Base-by-base conservation (phyloP, 2,888 invertebrate genomes). In the Drosophila anceps region DNA sequence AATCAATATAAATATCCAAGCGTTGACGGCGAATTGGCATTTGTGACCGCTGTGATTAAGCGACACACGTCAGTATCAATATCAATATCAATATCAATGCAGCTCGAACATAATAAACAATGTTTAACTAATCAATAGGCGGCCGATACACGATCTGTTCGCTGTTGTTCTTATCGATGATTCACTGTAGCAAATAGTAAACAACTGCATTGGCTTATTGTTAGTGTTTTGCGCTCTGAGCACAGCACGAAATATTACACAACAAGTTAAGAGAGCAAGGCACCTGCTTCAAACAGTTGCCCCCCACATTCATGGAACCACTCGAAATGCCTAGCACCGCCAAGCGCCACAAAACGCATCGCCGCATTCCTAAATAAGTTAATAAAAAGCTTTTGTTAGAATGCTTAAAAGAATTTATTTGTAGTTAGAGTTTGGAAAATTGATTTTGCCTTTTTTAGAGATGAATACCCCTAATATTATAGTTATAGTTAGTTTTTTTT, bases 151-250 rank as follows among this genome's bases (percentile, higher is more conserved):
- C 57, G 60, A 77, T 69, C 41, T 73, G 29, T 37, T 67, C 73
- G 18, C 44, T 53, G 5, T 59, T 63, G 33, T 10, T 15, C 1
- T 31, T 55, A 61, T 61, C 29, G 35, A 65, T 72, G 80, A 82
- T n/a, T 72, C 82, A 79, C 43, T 39, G 33, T 51, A 41, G 41
- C 58, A 60, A 69, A 62, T 64, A 57, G 44, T 61, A n/a, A 62
- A 64, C 71, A 72, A 53, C 39, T 75, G 57, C 66, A 71, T 39
- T 74, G 66, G 55, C 55, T 67, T 60, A 46, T 60, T 60, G 50
- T 60, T 39, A n/a, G 29, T 48, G 29, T 10, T 48, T 29, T 24
- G 24, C 44, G 13, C 8, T 1, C 13, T 44, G 44, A 24, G 24
- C 24, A 13, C 64, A 51, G 57, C 24, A 29, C 24, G 33, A 57